Conservation (phyloP, 2,888 invertebrate species). For the Dolichopus griseipennis region DNA sequence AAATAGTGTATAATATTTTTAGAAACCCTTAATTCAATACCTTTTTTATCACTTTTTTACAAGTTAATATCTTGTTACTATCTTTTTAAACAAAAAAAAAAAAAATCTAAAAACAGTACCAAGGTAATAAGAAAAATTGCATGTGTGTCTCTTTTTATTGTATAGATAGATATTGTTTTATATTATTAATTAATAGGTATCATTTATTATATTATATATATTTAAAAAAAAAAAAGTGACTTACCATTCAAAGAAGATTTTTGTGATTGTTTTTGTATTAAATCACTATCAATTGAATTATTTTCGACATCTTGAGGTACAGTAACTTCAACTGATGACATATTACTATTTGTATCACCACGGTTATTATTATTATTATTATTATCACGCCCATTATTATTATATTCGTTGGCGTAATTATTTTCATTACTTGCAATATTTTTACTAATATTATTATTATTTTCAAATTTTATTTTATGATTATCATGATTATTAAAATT, state of each 20-base stretch:
- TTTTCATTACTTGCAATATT: slow-evolving; percentile 3
- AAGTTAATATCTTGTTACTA: too few relatives aligned
- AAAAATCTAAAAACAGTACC: too few relatives aligned
- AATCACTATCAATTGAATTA: slow-evolving; percentile 36
- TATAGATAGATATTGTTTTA: neutral
- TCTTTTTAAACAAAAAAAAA: too few relatives aligned
- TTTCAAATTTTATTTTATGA: slow-evolving; percentile 1
- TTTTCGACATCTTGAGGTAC: slow-evolving; percentile 39
- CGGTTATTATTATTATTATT: slow-evolving; percentile 5
- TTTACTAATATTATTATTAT: neutral
- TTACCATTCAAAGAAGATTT: neutral
- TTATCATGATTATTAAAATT: neutral
- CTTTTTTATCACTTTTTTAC: too few relatives aligned
- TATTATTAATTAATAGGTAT: neutral
- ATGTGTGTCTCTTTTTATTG: too few relatives aligned
- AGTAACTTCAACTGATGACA: slow-evolving; percentile 29
- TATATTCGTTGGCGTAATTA: neutral
- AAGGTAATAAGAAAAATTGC: too few relatives aligned
- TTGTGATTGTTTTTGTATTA: slow-evolving; percentile 10
- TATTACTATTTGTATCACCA: slow-evolving; percentile 3
- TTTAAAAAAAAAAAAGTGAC: neutral
- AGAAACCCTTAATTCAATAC: too few relatives aligned
- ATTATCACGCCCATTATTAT: neutral
- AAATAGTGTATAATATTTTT: too few relatives aligned
- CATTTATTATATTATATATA: neutral